Percentiles rank a stretch among this genome's conserved stretches.
phyloP scores from a whole-genome alignment of 2,113 vertebrate genomes.

The Meles meles region DNA sequence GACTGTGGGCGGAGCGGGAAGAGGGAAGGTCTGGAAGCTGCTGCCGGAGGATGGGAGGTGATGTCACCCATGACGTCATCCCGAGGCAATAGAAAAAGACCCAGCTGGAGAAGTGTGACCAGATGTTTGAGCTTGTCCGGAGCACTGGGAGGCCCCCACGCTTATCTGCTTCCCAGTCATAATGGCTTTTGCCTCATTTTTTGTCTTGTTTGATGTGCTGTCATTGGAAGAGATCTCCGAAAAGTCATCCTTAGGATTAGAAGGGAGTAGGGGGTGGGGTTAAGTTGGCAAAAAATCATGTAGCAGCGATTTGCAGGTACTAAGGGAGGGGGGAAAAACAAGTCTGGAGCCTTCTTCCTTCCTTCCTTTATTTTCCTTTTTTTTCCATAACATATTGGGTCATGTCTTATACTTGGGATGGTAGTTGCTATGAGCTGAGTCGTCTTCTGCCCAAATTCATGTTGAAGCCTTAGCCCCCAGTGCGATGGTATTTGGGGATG shows the following conservation, averaged over 20 bases:
- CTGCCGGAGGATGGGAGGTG: accelerated
- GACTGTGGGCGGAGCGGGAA: not conserved
- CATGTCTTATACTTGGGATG: not conserved
- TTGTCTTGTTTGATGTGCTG: not conserved
- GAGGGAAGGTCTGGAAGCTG: not conserved
- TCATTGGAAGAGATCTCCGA: not conserved
- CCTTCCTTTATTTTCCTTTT: not conserved
- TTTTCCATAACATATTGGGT: not conserved
- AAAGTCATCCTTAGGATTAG: not conserved
- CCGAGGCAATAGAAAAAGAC: not conserved
- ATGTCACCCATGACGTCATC: not conserved
- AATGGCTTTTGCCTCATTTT: not conserved
- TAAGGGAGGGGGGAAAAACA: not conserved
- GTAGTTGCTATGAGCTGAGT: not conserved
- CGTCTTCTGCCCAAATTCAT: not conserved
- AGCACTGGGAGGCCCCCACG: accelerated
- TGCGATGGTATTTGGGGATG: not conserved
- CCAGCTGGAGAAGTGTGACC: not conserved
- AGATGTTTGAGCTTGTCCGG: not conserved
- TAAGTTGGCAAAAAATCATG: not conserved
- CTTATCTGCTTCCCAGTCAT: not conserved
- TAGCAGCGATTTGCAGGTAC: no score
- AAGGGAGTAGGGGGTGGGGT: not conserved
- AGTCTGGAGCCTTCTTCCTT: not conserved
- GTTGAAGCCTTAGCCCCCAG: not conserved